Evolutionary conservation across 2,888 invertebrate species (phyloP).

Genomic region (Cecidostiba fungosa): DNA sequence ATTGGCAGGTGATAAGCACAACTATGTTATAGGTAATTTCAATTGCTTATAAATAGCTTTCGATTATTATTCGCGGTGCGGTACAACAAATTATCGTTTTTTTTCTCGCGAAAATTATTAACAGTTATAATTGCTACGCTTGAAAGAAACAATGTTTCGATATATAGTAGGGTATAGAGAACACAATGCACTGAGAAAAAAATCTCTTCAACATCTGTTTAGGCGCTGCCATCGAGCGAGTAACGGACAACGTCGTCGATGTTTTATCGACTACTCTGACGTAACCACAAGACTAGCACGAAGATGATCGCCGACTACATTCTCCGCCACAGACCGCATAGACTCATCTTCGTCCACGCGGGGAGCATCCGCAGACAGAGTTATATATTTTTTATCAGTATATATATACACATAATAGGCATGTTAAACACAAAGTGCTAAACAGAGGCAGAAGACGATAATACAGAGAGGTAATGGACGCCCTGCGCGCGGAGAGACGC

Average conservation of each 20-base stretch:
- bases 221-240: constrained; percentile 62
- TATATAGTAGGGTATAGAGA: background rate
- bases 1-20: constrained; percentile 59
- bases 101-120: background rate
- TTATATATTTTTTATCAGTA: constrained; percentile 49
- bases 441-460: background rate
- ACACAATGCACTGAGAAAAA: background rate
- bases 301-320: constrained; percentile 55
- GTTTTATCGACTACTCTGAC: constrained; percentile 63
- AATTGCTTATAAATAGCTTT: background rate
- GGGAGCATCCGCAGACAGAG: background rate
- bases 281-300: constrained; percentile 49
- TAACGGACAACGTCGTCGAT: constrained; percentile 62
- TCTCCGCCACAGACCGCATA: constrained; percentile 32
- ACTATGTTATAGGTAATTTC: constrained; percentile 62
- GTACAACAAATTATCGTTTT: background rate
- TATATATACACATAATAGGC: background rate
- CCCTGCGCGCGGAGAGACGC: background rate
- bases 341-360: constrained; percentile 19
- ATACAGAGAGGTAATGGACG: background rate
- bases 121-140: background rate
- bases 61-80: too few relatives aligned
- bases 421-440: background rate
- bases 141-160: background rate
- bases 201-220: constrained; percentile 32